Evolutionary conservation across 2,113 vertebrate genomes (phyloP).

Genomic region (Eolophus roseicapilla): DNA sequence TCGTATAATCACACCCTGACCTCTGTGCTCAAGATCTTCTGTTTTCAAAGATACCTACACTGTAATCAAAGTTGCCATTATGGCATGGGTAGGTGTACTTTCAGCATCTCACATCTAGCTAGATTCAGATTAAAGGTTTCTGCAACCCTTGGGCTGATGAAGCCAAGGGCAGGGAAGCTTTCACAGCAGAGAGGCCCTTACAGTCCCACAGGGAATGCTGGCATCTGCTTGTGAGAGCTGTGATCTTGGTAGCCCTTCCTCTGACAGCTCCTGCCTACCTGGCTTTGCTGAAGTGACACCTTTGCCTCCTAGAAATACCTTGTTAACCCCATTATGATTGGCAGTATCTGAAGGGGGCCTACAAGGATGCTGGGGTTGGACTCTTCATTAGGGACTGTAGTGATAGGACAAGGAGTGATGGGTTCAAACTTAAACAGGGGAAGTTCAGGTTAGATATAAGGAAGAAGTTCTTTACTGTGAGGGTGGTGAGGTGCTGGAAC

Average conservation of each 20-base stretch:
- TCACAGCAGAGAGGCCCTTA: background rate
- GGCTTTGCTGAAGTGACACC: background rate
- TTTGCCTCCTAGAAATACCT: background rate
- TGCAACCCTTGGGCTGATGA: background rate
- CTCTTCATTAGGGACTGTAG: too few relatives aligned
- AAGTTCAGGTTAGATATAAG: too few relatives aligned
- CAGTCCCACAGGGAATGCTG: background rate
- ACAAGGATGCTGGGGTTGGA: too few relatives aligned
- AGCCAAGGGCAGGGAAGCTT: background rate
- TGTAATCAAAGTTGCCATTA: conserved; percentile 27
- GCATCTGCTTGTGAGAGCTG: background rate
- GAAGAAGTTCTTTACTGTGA: too few relatives aligned
- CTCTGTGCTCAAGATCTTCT: background rate
- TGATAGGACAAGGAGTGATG: too few relatives aligned
- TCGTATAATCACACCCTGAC: background rate
- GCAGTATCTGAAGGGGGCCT: background rate
- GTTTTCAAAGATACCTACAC: background rate
- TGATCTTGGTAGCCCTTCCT: background rate
- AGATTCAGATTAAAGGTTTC: conserved; percentile 19
- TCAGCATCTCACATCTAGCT: background rate
- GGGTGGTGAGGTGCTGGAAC: too few relatives aligned
- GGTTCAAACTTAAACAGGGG: too few relatives aligned
- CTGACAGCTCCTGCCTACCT: background rate
- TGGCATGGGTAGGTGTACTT: background rate
- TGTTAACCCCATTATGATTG: rapidly evolving